phyloP scores from a whole-genome alignment of 1,140 invertebrate genomes.

The Habropoda laboriosa region DNA sequence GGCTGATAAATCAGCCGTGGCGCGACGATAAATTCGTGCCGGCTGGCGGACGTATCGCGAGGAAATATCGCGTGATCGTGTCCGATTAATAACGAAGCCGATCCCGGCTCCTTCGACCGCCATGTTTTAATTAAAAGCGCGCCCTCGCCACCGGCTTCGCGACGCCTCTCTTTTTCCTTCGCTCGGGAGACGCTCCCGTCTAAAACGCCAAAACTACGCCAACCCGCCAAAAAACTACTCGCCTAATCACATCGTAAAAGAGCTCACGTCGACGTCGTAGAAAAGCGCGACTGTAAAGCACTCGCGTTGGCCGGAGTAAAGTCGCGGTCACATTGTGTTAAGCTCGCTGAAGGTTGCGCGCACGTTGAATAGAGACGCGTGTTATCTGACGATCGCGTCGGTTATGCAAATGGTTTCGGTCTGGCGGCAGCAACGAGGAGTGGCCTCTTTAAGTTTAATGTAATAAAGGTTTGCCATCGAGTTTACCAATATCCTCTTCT shows the following conservation, averaged over 20 bases:
- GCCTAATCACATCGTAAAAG: too few relatives aligned
- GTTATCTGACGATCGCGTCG: background rate
- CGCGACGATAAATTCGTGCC: conserved; percentile 61
- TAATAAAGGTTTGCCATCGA: conserved; percentile 45
- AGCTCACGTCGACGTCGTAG: too few relatives aligned
- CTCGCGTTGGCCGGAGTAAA: background rate
- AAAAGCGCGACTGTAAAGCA: too few relatives aligned
- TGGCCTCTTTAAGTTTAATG: conserved; percentile 37
- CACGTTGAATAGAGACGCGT: background rate
- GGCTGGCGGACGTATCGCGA: conserved; percentile 58
- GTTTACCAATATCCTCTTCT: conserved; percentile 47
- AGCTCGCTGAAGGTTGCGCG: background rate
- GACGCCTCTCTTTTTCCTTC: background rate
- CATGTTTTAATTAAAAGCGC: conserved; percentile 61
- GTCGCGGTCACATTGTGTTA: background rate
- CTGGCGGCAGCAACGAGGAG: background rate
- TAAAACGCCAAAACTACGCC: too few relatives aligned
- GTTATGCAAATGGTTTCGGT: conserved; percentile 14
- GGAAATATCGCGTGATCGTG: conserved; percentile 68
- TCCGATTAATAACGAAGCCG: conserved; percentile 65
- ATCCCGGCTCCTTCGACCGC: conserved; percentile 40
- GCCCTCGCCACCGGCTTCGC: background rate
- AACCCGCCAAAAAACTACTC: too few relatives aligned
- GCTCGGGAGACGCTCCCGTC: too few relatives aligned
- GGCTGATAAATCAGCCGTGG: conserved; percentile 60